A percentile compares a stretch with the other conserved stretches of the same genome.
Conservation (phyloP, 2,113 vertebrate genomes). For the Paralichthys olivaceus region DNA sequence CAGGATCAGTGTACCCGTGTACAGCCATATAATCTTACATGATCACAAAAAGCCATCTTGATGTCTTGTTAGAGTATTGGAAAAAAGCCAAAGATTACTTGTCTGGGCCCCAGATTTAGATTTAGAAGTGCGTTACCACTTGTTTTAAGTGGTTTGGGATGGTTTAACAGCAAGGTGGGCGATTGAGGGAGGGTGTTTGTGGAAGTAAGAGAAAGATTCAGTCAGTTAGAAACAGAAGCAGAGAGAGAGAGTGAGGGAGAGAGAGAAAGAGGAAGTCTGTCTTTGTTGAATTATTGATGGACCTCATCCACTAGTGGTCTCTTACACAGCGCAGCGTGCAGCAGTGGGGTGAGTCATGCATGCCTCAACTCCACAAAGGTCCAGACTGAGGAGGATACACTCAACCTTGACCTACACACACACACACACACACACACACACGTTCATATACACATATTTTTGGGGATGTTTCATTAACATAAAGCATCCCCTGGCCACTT, state of each 20-base stretch:
- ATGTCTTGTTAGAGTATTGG: slow-evolving; percentile 29
- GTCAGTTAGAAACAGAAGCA: slow-evolving; percentile 34
- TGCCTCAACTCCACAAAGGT: slow-evolving; percentile 36
- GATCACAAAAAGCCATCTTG: slow-evolving; percentile 27
- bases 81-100: slow-evolving; percentile 49
- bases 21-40: slow-evolving; percentile 32
- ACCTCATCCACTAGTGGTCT: slow-evolving; percentile 66
- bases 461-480: neutral
- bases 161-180: neutral
- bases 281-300: slow-evolving; percentile 82
- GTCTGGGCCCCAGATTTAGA: slow-evolving; percentile 27
- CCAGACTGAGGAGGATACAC: slow-evolving; percentile 33
- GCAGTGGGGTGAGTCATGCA: slow-evolving; percentile 67
- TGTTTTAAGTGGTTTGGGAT: slow-evolving; percentile 50
- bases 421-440: slow-evolving; percentile 3
- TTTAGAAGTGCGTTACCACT: slow-evolving; percentile 9
- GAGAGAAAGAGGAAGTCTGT: slow-evolving; percentile 65
- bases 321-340: slow-evolving; percentile 55
- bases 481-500: neutral
- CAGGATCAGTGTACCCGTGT: slow-evolving; percentile 24
- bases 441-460: neutral
- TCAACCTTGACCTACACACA: slow-evolving; percentile 17
- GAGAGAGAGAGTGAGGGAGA: slow-evolving; percentile 7
- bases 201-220: slow-evolving; percentile 39
- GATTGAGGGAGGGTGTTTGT: slow-evolving; percentile 22